These are phyloP conservation scores for Listronotus oregonensis DNA, from an alignment of 1,140 invertebrate genomes.

Conservation along the genomic window DNA sequence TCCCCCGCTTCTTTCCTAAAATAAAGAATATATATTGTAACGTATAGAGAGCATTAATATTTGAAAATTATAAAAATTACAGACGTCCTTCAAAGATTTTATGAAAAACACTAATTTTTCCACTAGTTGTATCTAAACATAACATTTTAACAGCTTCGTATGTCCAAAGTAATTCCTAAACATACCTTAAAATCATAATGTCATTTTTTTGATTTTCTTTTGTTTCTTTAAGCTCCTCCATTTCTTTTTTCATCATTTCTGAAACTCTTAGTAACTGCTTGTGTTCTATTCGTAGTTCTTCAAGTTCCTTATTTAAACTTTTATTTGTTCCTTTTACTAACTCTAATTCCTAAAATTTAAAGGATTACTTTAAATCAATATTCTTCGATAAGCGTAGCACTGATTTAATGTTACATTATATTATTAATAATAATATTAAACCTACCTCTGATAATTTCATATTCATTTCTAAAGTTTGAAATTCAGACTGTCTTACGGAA, in stretches of 20 bases:
- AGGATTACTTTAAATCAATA: too few species aligned
- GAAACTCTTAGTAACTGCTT: slow-evolving; percentile 67
- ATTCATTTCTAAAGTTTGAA: slow-evolving; percentile 70
- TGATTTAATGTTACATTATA: neutral
- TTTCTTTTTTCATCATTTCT: slow-evolving; percentile 68
- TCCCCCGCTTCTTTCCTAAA: slow-evolving; percentile 60
- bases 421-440: slow-evolving; percentile 5
- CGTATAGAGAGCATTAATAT: neutral
- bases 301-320: slow-evolving; percentile 58
- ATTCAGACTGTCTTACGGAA: slow-evolving; percentile 67
- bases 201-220: slow-evolving; percentile 65
- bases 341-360: slow-evolving; percentile 60
- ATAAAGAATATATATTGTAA: slow-evolving; percentile 9
- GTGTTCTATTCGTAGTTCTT: slow-evolving; percentile 62
- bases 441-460: slow-evolving; percentile 59
- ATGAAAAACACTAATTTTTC: too few species aligned
- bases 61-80: too few species aligned
- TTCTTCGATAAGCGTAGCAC: too few species aligned
- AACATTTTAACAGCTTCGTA: too few species aligned
- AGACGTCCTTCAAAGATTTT: neutral
- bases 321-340: slow-evolving; percentile 59
- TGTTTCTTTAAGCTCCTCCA: slow-evolving; percentile 63
- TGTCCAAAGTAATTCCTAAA: neutral
- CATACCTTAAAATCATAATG: slow-evolving; percentile 58
- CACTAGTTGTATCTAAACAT: too few species aligned